A percentile compares a stretch with the other conserved stretches of the same genome.
These are phyloP conservation scores for Scaptomyza tumidula DNA, from an alignment of 2,888 invertebrate genomes.

Conservation along the genomic window DNA sequence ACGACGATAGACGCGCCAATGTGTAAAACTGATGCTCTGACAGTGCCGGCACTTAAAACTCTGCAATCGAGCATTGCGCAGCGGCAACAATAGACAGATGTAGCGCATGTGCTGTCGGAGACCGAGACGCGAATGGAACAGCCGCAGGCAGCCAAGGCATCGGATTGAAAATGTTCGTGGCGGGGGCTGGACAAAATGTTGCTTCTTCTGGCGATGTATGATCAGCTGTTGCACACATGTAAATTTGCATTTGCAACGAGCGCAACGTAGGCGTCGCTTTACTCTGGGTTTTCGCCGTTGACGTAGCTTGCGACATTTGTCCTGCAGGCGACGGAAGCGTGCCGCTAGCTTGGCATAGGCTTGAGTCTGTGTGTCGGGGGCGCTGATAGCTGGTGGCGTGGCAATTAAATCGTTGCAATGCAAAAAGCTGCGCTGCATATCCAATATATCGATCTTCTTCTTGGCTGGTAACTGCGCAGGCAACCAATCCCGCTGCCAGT, in stretches of 20 bases:
- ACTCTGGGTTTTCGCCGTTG: neutral
- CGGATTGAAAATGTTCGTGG: conserved; percentile 50
- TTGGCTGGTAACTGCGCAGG: conserved; percentile 49
- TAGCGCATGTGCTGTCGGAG: conserved; percentile 82
- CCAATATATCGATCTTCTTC: conserved; percentile 69
- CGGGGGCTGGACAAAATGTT: conserved; percentile 48
- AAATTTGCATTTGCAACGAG: conserved; percentile 44
- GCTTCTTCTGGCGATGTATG: conserved; percentile 59
- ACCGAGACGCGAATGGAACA: conserved; percentile 76
- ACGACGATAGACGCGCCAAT: conserved; percentile 79
- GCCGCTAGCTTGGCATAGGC: conserved; percentile 59
- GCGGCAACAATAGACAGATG: conserved; percentile 76
- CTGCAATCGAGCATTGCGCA: conserved; percentile 62
- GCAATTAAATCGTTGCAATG: conserved; percentile 60
- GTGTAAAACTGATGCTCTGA: conserved; percentile 71
- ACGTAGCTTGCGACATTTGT: conserved; percentile 55
- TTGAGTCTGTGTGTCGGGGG: conserved; percentile 18
- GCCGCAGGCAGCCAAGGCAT: conserved; percentile 77
- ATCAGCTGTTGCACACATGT: conserved; percentile 51
- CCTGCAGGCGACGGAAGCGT: conserved; percentile 56
- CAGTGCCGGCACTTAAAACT: conserved; percentile 80
- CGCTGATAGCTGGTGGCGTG: conserved; percentile 11
- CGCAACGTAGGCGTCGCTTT: conserved; percentile 43
- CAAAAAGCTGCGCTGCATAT: conserved; percentile 76
- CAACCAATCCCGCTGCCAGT: conserved; percentile 68